Evolutionary conservation across 2,113 vertebrate genomes (phyloP).

Genomic region (Notiomystis cincta): DNA sequence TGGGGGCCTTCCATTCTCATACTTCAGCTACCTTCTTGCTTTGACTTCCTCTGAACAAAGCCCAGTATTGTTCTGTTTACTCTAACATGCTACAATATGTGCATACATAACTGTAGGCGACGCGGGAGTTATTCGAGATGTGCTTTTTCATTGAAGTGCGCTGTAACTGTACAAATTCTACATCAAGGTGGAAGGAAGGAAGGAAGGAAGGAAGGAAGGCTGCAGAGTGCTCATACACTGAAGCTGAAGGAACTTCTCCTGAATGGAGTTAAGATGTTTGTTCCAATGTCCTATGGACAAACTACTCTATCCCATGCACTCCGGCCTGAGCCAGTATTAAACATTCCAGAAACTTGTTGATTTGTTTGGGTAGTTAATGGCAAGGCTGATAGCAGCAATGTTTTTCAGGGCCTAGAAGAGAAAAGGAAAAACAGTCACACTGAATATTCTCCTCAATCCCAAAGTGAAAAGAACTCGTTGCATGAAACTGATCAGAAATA

Average conservation of each 20-base stretch:
- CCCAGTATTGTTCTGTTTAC: background rate
- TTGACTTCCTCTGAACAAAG: background rate
- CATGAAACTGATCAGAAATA: background rate
- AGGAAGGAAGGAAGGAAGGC: constrained; percentile 61
- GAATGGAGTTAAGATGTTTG: constrained; percentile 49
- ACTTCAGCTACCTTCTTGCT: background rate
- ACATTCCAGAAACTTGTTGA: constrained; percentile 88
- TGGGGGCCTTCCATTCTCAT: background rate
- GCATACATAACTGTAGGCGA: constrained; percentile 49
- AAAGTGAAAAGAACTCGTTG: background rate
- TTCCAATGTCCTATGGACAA: constrained; percentile 42
- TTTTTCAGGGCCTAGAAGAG: constrained; percentile 89
- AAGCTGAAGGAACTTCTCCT: constrained; percentile 50
- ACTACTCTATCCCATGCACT: constrained; percentile 39
- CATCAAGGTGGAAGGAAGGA: constrained; percentile 47
- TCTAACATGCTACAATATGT: constrained; percentile 40
- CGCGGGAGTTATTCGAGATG: constrained; percentile 38
- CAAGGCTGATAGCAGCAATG: constrained; percentile 96
- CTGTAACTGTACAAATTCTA: constrained; percentile 58
- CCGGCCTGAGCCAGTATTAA: constrained; percentile 69
- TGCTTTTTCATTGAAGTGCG: constrained; percentile 36
- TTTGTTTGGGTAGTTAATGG: constrained; percentile 97
- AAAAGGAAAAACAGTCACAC: background rate
- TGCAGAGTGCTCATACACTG: constrained; percentile 56
- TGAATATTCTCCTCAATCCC: background rate